A percentile compares a stretch with the other conserved stretches of the same genome.
Conservation (phyloP, 2,113 vertebrate species). For the Agelaius tricolor region DNA sequence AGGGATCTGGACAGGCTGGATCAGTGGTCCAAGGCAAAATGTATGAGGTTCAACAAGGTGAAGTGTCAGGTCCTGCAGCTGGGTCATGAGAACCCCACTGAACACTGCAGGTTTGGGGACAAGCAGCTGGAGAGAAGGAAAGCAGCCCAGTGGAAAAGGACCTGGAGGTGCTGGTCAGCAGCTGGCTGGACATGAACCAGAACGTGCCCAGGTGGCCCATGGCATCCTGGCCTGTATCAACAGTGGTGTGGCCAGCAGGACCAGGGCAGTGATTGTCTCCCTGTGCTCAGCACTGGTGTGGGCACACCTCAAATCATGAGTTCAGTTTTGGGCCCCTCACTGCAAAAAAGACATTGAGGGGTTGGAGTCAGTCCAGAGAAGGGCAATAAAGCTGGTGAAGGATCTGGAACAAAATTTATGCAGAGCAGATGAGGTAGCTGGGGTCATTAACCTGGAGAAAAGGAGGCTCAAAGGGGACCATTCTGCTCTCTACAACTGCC, state of each 20-base stretch:
- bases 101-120: not conserved
- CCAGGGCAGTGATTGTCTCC: not conserved
- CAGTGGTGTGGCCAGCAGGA: not conserved
- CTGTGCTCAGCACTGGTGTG: not conserved
- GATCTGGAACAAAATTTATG: not conserved
- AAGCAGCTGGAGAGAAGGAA: not conserved
- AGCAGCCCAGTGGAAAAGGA: not conserved
- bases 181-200: not conserved
- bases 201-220: too few species aligned
- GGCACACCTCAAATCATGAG: rapidly evolving
- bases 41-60: not conserved
- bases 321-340: not conserved
- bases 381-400: not conserved
- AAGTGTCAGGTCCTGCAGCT: not conserved
- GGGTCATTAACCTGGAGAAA: not conserved
- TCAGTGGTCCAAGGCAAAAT: not conserved
- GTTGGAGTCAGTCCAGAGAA: not conserved
- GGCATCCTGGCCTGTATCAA: not conserved
- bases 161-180: not conserved
- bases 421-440: not conserved
- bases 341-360: not conserved
- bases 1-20: not conserved
- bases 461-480: not conserved
- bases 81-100: too few species aligned
- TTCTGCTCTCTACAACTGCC: not conserved